Conservation (phyloP, 2,113 vertebrate genomes). For the Anas platyrhynchos region DNA sequence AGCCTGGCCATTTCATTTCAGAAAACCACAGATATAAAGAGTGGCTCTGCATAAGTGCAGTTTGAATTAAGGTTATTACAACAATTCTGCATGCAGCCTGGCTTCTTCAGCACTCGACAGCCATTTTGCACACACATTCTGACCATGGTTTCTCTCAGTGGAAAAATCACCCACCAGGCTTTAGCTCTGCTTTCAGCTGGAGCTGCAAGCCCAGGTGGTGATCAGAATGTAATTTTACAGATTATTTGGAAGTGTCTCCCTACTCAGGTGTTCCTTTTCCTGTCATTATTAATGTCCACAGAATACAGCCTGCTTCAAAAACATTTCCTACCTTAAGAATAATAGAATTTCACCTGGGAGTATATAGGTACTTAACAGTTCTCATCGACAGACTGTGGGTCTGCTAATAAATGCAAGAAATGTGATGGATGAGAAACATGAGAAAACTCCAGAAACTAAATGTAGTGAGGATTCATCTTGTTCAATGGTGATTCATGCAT, state of each 20-base stretch:
- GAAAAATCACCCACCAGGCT: neutral
- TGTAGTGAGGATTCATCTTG: neutral
- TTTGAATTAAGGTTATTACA: neutral
- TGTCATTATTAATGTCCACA: neutral
- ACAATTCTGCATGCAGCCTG: neutral
- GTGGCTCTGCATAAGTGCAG: neutral
- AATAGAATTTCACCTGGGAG: neutral
- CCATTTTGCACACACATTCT: neutral
- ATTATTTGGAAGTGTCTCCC: neutral
- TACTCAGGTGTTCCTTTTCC: neutral
- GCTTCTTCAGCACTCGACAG: neutral
- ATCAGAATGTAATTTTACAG: neutral
- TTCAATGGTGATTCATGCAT: neutral
- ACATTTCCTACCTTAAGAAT: neutral
- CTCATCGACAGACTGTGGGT: neutral
- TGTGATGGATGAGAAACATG: fast-evolving
- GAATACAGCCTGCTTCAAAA: neutral
- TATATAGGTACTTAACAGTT: neutral
- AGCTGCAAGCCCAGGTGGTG: neutral
- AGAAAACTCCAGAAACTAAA: slow-evolving; percentile 12
- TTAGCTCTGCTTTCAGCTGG: neutral
- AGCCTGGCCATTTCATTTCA: neutral
- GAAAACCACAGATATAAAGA: fast-evolving
- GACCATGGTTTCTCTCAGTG: neutral
- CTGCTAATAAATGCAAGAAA: neutral